A percentile compares a stretch with the other conserved stretches of the same genome.
phyloP scores from a whole-genome alignment of 2,113 vertebrate species.

The Oncorhynchus gorbuscha region DNA sequence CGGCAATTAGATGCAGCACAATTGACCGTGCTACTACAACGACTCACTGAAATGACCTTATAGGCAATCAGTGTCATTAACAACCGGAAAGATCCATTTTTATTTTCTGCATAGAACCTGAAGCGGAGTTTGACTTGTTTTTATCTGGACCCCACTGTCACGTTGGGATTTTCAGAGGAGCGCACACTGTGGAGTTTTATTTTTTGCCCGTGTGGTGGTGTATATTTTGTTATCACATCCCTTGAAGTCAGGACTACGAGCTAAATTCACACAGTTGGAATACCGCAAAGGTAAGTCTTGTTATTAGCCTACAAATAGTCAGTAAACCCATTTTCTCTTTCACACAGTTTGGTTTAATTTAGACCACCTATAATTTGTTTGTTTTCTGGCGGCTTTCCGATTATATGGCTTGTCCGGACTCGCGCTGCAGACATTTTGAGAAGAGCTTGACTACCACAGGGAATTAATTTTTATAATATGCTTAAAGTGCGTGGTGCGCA shows the following conservation, averaged over 20 bases:
- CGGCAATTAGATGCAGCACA: conserved; percentile 67
- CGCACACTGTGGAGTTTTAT: conserved; percentile 38
- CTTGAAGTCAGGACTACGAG: conserved; percentile 42
- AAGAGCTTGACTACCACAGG: conserved; percentile 19
- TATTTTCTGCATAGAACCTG: conserved; percentile 37
- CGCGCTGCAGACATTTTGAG: conserved; percentile 34
- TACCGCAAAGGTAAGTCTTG: conserved; percentile 40
- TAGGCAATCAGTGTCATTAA: conserved; percentile 52
- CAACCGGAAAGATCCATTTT: conserved; percentile 44
- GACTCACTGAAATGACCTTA: conserved; percentile 69
- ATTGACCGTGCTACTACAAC: conserved; percentile 63
- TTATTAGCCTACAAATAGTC: not conserved
- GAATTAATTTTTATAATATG: conserved; percentile 10
- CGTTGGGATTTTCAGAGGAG: conserved; percentile 52
- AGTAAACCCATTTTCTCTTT: not conserved
- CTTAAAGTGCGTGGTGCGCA: conserved; percentile 13
- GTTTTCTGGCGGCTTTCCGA: not conserved
- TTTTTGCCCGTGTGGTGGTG: conserved; percentile 41
- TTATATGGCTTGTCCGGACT: conserved; percentile 19
- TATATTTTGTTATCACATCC: conserved; percentile 31
- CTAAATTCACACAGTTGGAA: conserved; percentile 35
- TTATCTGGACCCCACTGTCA: conserved; percentile 63
- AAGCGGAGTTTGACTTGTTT: conserved; percentile 58
- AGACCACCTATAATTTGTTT: not conserved
- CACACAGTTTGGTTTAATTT: not conserved